A percentile compares a stretch with the other conserved stretches of the same genome.
Conservation (phyloP, 2,113 vertebrate species). For the western clawed frog (Xenopus tropicalis) region UCB_Xtro_10.0 CM004443.2:149498001-149498500, state of each 20-base stretch:
- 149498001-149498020: constrained; percentile 63
- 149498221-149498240: constrained; percentile 27
- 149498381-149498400: too few species aligned
- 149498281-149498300: too few species aligned
- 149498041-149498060: constrained; percentile 56
- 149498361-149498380: too few species aligned
- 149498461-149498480: too few species aligned
- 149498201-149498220: constrained; percentile 34
- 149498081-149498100: constrained; percentile 55
- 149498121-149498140: neutral
- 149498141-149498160: fast-evolving
- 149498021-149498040: constrained; percentile 44
- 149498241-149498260: neutral
- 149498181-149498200: constrained; percentile 49
- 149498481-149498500: too few species aligned
- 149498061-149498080: constrained; percentile 54
- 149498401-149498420: too few species aligned
- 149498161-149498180: constrained; percentile 47
- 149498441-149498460: too few species aligned
- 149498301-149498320: too few species aligned
- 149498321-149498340: too few species aligned
- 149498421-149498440: too few species aligned
- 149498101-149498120: constrained; percentile 33
- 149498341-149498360: too few species aligned
- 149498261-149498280: too few species aligned